These are phyloP conservation scores for Phaetusa simplex DNA, from an alignment of 2,113 vertebrate species.

Conservation along the genomic window DNA sequence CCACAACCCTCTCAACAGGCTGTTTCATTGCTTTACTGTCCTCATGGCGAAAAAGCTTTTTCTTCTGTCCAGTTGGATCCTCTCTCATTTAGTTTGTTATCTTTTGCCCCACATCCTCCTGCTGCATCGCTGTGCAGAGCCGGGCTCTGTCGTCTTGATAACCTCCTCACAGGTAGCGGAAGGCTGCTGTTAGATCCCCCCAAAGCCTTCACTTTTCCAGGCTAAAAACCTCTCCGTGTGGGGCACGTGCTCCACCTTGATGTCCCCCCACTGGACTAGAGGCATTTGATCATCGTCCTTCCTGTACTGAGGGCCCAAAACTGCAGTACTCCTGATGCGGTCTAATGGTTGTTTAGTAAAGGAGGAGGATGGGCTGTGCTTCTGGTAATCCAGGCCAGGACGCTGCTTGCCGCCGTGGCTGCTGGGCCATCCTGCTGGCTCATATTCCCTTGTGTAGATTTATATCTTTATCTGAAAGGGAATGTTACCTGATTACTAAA, in stretches of 20 bases:
- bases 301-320: background rate
- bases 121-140: background rate
- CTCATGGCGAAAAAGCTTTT: background rate
- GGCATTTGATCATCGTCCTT: background rate
- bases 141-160: background rate
- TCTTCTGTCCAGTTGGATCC: background rate
- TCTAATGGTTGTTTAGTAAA: background rate
- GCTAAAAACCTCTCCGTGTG: background rate
- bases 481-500: background rate
- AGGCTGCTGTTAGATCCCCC: background rate
- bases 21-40: background rate
- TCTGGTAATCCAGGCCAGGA: background rate
- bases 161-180: background rate
- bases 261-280: background rate
- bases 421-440: background rate
- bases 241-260: background rate
- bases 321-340: background rate
- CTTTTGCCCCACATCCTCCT: background rate
- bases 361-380: background rate
- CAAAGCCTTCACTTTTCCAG: background rate
- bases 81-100: background rate
- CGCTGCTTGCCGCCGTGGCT: background rate
- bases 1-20: background rate
- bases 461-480: background rate
- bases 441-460: background rate